Evolutionary conservation across 2,113 vertebrate genomes (phyloP).

Genomic region (Peromyscus polionotus): DNA sequence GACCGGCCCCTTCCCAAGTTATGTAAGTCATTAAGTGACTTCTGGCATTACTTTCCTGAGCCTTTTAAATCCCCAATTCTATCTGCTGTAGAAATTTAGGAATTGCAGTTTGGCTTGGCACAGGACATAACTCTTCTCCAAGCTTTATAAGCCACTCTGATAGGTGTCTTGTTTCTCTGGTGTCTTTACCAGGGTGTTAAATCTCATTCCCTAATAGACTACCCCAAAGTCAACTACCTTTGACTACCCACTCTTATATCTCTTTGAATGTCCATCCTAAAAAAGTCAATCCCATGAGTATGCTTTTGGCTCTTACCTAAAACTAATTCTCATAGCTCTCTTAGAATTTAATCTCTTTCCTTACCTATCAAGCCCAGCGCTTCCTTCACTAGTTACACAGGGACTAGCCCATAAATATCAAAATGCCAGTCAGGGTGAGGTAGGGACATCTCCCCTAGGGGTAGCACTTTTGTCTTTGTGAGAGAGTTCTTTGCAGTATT

Average conservation of each 20-base stretch:
- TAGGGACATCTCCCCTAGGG: background rate
- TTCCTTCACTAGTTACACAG: background rate
- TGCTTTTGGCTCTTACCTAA: background rate
- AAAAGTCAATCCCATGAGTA: background rate
- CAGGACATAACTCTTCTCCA: background rate
- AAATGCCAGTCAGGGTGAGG: background rate
- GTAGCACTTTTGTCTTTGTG: background rate
- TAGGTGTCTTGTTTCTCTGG: background rate
- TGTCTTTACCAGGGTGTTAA: background rate
- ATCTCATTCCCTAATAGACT: constrained; percentile 8
- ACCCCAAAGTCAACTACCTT: background rate
- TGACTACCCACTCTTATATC: background rate
- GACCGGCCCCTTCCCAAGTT: background rate
- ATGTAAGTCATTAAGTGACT: constrained; percentile 10
- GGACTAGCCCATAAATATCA: background rate
- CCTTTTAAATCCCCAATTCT: constrained; percentile 6
- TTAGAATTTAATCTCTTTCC: background rate
- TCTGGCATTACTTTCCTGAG: background rate
- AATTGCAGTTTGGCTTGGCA: background rate
- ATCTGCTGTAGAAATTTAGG: background rate
- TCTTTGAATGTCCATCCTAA: background rate
- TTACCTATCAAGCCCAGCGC: background rate
- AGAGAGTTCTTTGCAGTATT: background rate
- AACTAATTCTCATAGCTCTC: background rate
- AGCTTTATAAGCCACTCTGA: background rate